Base-by-base conservation (phyloP, 2,113 vertebrate genomes). In the Turdus rufiventris region DNA sequence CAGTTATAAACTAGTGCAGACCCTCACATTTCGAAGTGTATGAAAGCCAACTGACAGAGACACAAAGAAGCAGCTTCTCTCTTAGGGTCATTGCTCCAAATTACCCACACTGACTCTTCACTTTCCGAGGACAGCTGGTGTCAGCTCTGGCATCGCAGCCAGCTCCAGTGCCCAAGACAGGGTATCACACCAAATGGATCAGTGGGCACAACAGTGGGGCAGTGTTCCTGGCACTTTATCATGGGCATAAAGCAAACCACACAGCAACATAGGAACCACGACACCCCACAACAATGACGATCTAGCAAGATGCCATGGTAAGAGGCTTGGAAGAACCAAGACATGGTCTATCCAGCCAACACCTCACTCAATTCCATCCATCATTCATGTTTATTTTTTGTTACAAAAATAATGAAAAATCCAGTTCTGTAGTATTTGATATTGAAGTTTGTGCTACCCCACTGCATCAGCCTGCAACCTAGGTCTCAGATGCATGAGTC, bases 201-300 rank as follows among this genome's bases (percentile, higher is more conserved):
- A 63, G 31, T 5, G 47, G 40, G 40, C 45, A 51, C 48, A 48
- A 10, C 25, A 65, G 47, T 2, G 0, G 10, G 21, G 10, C 6
- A 4, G 18, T 12, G 19, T 28, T 29, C 68, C 73, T 42, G 66
- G 50, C 36, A 50, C 24, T 54, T 71, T 40, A 54, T 50, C 40
- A 24, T 0, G 16, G 33, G 34, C 42, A 54, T 4, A 15, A 88
- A 76, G 57, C 34, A 53, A 88, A 58, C 17, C 57, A 60, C 0
- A 0, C 48, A 50, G 31, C 2, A 2, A 26, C 42, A 75, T 53
- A 42, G 1, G 2, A 93, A 65, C 53, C 1, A 0, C 3, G 23
- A 43, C 38, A 74, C 12, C 9, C 31, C 66, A 56, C 23, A 38
- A 28, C 26, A 33, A 12, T 12, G 83, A 60, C 18, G 21, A 45